A percentile compares a stretch with the other conserved stretches of the same genome.
phyloP scores from a whole-genome alignment of 2,888 invertebrate species.

The Griposia aprilina region DNA sequence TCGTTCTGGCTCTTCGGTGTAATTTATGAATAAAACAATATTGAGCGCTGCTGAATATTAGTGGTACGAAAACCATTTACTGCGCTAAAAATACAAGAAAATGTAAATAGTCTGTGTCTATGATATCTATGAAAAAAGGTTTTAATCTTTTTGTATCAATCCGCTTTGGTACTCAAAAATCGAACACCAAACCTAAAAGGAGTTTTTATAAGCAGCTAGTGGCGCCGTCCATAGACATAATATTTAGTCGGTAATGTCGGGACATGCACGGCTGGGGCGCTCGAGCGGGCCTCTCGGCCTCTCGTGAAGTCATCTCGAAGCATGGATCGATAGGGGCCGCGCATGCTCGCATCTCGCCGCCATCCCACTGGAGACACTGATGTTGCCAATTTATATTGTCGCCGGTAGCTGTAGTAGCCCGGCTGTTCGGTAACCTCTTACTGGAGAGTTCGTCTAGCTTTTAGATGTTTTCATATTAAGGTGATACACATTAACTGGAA shows the following conservation, averaged over 20 bases:
- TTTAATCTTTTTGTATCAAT: neutral
- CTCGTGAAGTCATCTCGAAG: slow-evolving; percentile 75
- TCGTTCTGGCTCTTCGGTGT: slow-evolving; percentile 49
- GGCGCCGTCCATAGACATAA: slow-evolving; percentile 54
- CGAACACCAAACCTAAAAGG: slow-evolving; percentile 13
- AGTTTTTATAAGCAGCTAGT: slow-evolving; percentile 42
- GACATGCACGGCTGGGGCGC: slow-evolving; percentile 64
- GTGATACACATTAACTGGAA: slow-evolving; percentile 9
- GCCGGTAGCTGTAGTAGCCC: slow-evolving; percentile 52
- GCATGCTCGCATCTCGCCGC: slow-evolving; percentile 77
- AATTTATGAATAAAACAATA: slow-evolving; percentile 47
- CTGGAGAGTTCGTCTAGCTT: slow-evolving; percentile 25
- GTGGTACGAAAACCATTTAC: slow-evolving; percentile 7
- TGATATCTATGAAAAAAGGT: slow-evolving; percentile 3
- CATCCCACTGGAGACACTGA: slow-evolving; percentile 66
- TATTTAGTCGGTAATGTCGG: slow-evolving; percentile 51
- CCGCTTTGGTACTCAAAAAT: slow-evolving; percentile 12
- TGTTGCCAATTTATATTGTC: slow-evolving; percentile 66
- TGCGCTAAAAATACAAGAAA: neutral
- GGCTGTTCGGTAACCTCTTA: slow-evolving; percentile 43
- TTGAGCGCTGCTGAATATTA: slow-evolving; percentile 15
- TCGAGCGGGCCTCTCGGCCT: slow-evolving; percentile 62
- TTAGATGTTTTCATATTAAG: slow-evolving; percentile 11
- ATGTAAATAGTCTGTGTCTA: neutral
- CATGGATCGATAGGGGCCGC: slow-evolving; percentile 83